Evolutionary conservation across 2,797 vertebrate species (phyloP).

Genomic region (Glossophaga mutica): DNA sequence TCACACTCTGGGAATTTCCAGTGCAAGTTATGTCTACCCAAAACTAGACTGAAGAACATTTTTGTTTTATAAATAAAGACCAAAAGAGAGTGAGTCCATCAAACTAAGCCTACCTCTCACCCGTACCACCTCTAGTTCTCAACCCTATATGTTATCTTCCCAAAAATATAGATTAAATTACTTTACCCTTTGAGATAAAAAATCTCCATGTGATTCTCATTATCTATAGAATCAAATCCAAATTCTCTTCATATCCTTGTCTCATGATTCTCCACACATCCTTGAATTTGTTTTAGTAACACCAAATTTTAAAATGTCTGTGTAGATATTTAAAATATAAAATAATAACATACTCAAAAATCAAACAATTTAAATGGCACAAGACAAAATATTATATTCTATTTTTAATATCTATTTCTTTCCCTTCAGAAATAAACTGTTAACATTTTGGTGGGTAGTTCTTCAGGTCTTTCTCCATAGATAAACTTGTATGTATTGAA

Average conservation of each 20-base stretch:
- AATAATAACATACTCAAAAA: background rate
- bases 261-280: background rate
- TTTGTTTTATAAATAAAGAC: background rate
- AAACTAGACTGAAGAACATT: background rate
- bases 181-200: background rate
- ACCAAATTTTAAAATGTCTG: background rate
- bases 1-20: background rate
- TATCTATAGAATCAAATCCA: background rate
- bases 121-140: background rate
- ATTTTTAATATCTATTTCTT: background rate
- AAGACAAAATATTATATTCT: background rate
- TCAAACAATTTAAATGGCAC: background rate
- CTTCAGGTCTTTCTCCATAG: background rate
- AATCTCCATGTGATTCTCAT: background rate
- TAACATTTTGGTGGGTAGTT: background rate
- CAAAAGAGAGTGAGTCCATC: background rate
- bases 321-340: background rate
- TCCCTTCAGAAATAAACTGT: background rate
- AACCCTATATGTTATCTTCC: background rate
- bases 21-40: background rate
- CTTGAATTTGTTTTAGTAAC: background rate
- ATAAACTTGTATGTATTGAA: background rate
- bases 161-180: background rate
- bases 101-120: background rate
- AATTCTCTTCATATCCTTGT: background rate